Evolutionary conservation across 2,888 invertebrate species (phyloP), one percentile per base, ranked within the genome.

Genomic region (Acanthosepion esculentum): DNA sequence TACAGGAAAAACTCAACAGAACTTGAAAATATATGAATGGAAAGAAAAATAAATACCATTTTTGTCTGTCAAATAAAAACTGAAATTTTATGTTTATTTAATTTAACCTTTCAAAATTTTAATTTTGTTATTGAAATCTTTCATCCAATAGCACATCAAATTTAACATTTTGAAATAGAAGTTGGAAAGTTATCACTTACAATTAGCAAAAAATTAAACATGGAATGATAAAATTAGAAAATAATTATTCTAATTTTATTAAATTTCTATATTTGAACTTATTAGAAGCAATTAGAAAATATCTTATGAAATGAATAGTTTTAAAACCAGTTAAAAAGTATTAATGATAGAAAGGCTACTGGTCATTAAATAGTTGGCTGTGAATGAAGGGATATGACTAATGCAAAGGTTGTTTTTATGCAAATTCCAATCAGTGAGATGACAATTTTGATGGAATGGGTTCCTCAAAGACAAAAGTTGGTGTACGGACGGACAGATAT

Each of bases 401-500:
- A n/a, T 78, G 78, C 78, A 78, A 78, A 78, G 78, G 78, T 78
- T 78, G 78, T 78, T 78, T 78, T 78, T n/a, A 78, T 78, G 78
- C 78, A 78, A 78, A 78, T n/a, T 78, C 33, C n/a, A 78, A 78
- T 78, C 33, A n/a, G 78, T 78, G 78, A 33, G 20, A n/a, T 78
- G n/a, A 78, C 78, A 78, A 78, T 78, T 78, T 78, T 78, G 78
- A 78, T 78, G 78, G 78, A n/a, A 78, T 78, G 78, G 78, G 78
- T 78, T 78, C n/a, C 15, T 78, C 78, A 78, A 78, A n/a, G n/a
- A 33, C n/a, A 78, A 78, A 78, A n/a, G 78, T 78, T n/a, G n/a
- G 78, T 78, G 50, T 53, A 93, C 93, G 93, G 93, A 93, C 93
- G 93, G 93, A 93, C 29, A 93, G 33, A 50, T 78, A 53, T 53